A percentile compares a stretch with the other conserved stretches of the same genome.
phyloP scores from a whole-genome alignment of 1,140 invertebrate genomes.

The Meloidogyne hapla region DNA sequence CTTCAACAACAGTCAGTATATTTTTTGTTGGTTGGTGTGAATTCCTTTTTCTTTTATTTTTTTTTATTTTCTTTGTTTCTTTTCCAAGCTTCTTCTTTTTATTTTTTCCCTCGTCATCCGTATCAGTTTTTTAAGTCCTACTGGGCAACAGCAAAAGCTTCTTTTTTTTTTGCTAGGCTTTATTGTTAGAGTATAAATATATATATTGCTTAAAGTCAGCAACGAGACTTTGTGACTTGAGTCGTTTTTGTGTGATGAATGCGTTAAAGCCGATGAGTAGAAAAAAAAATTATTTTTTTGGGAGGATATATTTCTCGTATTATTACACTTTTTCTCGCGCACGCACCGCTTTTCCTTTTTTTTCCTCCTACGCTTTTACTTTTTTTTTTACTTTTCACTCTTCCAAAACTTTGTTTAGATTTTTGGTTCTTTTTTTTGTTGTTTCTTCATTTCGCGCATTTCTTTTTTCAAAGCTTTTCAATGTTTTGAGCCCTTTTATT shows the following conservation, averaged over 20 bases:
- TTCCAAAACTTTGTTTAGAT: not conserved
- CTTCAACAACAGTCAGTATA: not conserved
- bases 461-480: not conserved
- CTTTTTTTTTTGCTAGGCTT: not conserved
- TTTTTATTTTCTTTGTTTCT: not conserved
- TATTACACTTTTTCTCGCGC: not conserved
- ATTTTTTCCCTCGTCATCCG: not conserved
- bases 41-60: not conserved
- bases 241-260: not conserved
- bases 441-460: not conserved
- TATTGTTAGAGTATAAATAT: not conserved
- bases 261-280: not conserved
- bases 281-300: not conserved
- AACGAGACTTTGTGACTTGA: not conserved
- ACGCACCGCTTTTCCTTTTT: not conserved
- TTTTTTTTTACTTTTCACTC: not conserved
- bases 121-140: no score
- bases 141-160: not conserved
- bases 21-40: not conserved
- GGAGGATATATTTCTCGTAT: not conserved
- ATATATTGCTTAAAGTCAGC: not conserved
- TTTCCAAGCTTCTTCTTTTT: not conserved
- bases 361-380: constrained; percentile 5
- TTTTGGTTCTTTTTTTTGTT: constrained; percentile 7
- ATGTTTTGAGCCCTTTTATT: no score